These are phyloP conservation scores for Heliothis subflexa DNA, from an alignment of 1,140 invertebrate genomes.

Conservation along the genomic window DNA sequence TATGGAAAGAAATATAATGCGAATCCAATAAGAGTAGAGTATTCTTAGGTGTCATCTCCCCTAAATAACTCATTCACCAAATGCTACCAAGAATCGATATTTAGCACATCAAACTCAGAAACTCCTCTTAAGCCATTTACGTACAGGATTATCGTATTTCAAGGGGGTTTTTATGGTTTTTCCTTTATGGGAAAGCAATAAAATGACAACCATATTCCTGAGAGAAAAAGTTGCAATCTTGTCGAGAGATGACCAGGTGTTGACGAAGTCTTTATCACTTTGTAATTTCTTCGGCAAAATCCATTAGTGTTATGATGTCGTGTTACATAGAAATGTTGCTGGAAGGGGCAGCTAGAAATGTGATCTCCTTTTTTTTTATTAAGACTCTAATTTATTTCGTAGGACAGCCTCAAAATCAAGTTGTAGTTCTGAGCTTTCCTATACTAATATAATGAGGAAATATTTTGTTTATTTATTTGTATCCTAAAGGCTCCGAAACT, in stretches of 20 bases:
- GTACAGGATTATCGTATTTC: constrained; percentile 47
- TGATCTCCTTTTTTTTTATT: background rate
- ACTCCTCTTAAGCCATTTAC: constrained; percentile 18
- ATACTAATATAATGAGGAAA: too few species aligned
- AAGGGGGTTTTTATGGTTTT: constrained; percentile 44
- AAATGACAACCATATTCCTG: constrained; percentile 42
- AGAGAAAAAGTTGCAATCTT: constrained; percentile 52
- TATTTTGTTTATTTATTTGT: too few species aligned
- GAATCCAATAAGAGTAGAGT: too few species aligned
- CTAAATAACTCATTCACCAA: background rate
- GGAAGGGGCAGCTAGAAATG: background rate
- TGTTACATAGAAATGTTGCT: constrained; percentile 9
- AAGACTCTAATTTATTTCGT: too few species aligned
- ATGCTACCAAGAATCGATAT: background rate
- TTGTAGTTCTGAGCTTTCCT: too few species aligned
- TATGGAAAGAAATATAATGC: too few species aligned
- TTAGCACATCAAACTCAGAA: background rate
- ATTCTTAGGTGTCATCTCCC: background rate
- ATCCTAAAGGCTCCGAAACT: too few species aligned
- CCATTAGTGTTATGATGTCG: constrained; percentile 57
- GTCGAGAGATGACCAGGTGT: constrained; percentile 48
- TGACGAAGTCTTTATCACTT: constrained; percentile 51
- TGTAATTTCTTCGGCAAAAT: constrained; percentile 55
- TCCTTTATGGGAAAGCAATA: constrained; percentile 49
- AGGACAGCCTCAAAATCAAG: too few species aligned